Base-by-base conservation (phyloP, 2,113 vertebrate species). In the Electrona antarctica region DNA sequence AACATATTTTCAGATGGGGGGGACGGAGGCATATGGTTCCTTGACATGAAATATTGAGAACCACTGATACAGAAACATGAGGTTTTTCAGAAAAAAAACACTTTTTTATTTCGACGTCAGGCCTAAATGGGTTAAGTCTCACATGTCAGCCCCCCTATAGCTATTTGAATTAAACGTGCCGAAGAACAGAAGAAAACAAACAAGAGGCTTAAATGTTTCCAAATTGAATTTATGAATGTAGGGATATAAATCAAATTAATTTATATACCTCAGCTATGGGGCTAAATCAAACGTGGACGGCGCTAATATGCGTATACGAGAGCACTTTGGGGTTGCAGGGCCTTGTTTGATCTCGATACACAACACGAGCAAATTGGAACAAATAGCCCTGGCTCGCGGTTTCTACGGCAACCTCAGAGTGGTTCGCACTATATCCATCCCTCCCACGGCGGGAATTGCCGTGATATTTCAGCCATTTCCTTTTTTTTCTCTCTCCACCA, bases 361-460 rank as follows among this genome's bases (percentile, higher is more conserved):
- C 69, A 64, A 69, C 69, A 64, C 21, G 58, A 81, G 84, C 85
- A 86, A 87, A 90, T 87, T 89, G 79, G 86, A 88, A 90, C 88
- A 86, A 90, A 89, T 84, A 74, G 80, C 67, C 74, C 84, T n/a
- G 69, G 28, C 21, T 58, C 33, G 21, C 21, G 80, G 92, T 93
- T 92, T 88, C 91, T 87, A 88, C 49, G 79, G 88, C 89, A 93
- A 93, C 91, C 76, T 64, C 74, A 67, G 81, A 80, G 82, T 66
- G 33, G 74, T 76, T 83, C 69, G 74, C 65, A 58, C 72, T 60
- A 51, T 60, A 51, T 51, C 6, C 59, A 63, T 75, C 68, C 69
- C 77, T 75, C 85, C 84, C 57, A 69, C 10, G 52, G 77, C 50
- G 60, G 80, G 77, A 60, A 15, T 47, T 7, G 66, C 61, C 3